These are phyloP conservation scores for Alaudala cheleensis DNA, from an alignment of 2,113 vertebrate species.

Conservation along the genomic window DNA sequence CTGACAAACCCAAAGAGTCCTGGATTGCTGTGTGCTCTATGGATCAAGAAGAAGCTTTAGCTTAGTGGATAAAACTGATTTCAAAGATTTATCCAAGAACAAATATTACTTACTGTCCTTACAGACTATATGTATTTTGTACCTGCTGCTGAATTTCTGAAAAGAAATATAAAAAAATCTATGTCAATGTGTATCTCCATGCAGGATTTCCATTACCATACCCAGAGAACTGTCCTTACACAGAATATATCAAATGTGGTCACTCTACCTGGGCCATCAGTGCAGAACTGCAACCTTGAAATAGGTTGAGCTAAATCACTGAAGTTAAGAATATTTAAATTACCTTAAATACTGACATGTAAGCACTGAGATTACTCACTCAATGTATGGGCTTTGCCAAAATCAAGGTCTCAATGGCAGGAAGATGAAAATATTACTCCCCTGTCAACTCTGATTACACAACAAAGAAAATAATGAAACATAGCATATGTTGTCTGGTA, in stretches of 20 bases:
- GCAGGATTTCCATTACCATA: neutral
- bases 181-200: neutral
- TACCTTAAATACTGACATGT: neutral
- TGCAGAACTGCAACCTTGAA: neutral
- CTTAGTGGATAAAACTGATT: neutral
- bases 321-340: neutral
- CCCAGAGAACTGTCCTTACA: neutral
- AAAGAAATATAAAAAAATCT: neutral
- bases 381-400: conserved; percentile 4
- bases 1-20: neutral
- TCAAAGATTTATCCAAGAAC: neutral
- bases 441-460: conserved; percentile 37
- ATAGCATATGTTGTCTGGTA: conserved; percentile 44
- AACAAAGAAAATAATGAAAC: conserved; percentile 49
- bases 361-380: conserved; percentile 20
- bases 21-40: neutral
- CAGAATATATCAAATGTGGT: neutral
- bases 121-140: neutral
- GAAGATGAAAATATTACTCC: conserved; percentile 46
- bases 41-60: neutral
- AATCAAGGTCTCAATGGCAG: conserved; percentile 39
- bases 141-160: neutral
- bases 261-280: neutral
- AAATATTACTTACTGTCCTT: neutral
- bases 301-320: neutral